These are phyloP conservation scores for Lophotis ruficrista DNA, from an alignment of 2,113 vertebrate genomes.

Conservation along the genomic window DNA sequence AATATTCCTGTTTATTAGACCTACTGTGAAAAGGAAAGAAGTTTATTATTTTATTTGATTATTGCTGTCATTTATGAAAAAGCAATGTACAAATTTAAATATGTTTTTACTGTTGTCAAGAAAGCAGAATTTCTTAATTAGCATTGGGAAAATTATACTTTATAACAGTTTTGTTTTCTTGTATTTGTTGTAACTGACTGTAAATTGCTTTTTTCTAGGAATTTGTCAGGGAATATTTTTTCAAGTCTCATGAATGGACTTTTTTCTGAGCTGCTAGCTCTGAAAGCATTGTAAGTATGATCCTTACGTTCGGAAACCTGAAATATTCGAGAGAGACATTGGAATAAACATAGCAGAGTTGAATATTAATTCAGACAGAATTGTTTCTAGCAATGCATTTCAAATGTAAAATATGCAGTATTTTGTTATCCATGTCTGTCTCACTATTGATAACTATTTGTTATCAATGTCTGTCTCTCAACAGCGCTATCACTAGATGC, in stretches of 20 bases:
- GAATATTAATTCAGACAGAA: not conserved
- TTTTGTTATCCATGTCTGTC: not conserved
- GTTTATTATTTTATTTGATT: not conserved
- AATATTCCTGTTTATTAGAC: not conserved
- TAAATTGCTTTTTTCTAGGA: constrained; percentile 68
- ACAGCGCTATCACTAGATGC: not conserved
- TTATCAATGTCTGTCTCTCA: not conserved
- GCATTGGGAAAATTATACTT: not conserved
- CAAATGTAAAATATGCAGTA: not conserved
- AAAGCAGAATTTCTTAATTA: not conserved
- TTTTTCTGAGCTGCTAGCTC: constrained; percentile 82
- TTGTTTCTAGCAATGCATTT: not conserved
- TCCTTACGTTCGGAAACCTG: not conserved
- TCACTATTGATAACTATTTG: not conserved
- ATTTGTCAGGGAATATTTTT: constrained; percentile 92
- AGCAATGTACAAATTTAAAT: not conserved
- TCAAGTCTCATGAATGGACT: constrained; percentile 84
- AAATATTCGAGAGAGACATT: not conserved
- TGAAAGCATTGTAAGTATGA: constrained; percentile 86
- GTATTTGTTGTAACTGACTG: not conserved
- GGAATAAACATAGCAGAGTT: not conserved
- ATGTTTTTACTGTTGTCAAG: not conserved
- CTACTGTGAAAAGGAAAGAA: not conserved
- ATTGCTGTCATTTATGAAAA: not conserved
- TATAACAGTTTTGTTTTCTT: not conserved